A percentile compares a stretch with the other conserved stretches of the same genome.
Evolutionary conservation across 2,113 vertebrate genomes (phyloP).

Genomic region (zebrafish (Danio rerio)): GRCz12tu NC_133188.1:19088001-19088500

Average conservation of each 20-base stretch:
- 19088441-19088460: slow-evolving; percentile 71
- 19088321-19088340: slow-evolving; percentile 74
- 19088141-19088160: slow-evolving; percentile 57
- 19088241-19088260: slow-evolving; percentile 77
- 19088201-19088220: slow-evolving; percentile 76
- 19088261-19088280: slow-evolving; percentile 74
- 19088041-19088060: slow-evolving; percentile 59
- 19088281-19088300: slow-evolving; percentile 73
- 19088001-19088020: slow-evolving; percentile 67
- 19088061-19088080: slow-evolving; percentile 49
- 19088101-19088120: slow-evolving; percentile 30
- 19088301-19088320: slow-evolving; percentile 67
- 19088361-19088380: slow-evolving; percentile 66
- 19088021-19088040: slow-evolving; percentile 65
- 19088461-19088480: too few relatives aligned
- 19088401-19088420: slow-evolving; percentile 70
- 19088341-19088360: slow-evolving; percentile 69
- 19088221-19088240: slow-evolving; percentile 81
- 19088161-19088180: slow-evolving; percentile 70
- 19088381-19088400: slow-evolving; percentile 73
- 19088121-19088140: slow-evolving; percentile 7
- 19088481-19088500: too few relatives aligned
- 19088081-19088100: slow-evolving; percentile 36
- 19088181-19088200: slow-evolving; percentile 73
- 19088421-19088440: slow-evolving; percentile 74